phyloP scores from a whole-genome alignment of 2,113 vertebrate genomes.

The Mus pahari region DNA sequence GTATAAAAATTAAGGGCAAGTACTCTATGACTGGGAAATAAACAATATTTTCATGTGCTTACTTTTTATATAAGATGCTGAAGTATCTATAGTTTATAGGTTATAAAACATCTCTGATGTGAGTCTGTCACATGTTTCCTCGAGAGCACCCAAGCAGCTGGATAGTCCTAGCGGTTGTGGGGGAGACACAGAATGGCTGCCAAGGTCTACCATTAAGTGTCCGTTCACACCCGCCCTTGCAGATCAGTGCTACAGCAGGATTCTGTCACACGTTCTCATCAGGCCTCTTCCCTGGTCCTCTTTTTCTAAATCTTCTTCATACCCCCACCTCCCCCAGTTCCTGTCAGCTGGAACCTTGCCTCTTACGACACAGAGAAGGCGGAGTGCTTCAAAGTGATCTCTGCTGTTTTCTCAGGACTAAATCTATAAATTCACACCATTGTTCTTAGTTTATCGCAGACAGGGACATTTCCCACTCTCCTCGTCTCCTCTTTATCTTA shows the following conservation, averaged over 20 bases:
- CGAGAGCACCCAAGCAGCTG: neutral
- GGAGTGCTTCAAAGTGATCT: neutral
- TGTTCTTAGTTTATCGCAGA: neutral
- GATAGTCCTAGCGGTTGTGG: neutral
- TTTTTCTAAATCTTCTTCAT: neutral
- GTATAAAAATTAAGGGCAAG: neutral
- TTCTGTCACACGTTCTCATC: neutral
- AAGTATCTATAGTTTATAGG: neutral
- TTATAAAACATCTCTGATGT: conserved; percentile 47
- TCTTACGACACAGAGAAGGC: neutral
- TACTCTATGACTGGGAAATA: neutral
- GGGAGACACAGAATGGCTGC: neutral
- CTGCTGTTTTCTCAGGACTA: neutral
- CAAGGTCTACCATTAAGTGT: conserved; percentile 35
- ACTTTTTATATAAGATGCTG: neutral
- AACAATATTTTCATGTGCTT: neutral
- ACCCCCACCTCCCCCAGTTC: neutral
- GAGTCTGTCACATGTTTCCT: neutral
- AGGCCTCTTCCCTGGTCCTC: neutral
- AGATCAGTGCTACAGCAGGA: neutral
- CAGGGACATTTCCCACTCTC: neutral
- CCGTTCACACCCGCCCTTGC: neutral
- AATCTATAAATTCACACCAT: neutral
- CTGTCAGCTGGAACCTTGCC: neutral
- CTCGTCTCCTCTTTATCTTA: neutral